A percentile compares a stretch with the other conserved stretches of the same genome.
Conservation (phyloP, 2,797 vertebrate genomes). For the Enteromius afrohamiltoni region DNA sequence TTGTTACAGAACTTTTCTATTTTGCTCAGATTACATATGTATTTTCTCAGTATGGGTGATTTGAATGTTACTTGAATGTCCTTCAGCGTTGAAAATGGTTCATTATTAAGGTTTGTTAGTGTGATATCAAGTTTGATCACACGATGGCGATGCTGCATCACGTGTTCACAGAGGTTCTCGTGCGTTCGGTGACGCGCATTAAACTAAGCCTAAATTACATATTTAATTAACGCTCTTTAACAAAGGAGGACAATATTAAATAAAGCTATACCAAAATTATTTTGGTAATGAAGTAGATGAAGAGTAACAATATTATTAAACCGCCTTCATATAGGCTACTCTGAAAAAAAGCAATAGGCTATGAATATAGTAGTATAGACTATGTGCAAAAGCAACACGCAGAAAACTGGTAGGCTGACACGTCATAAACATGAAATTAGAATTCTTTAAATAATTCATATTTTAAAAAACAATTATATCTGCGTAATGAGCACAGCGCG, state of each 20-base stretch:
- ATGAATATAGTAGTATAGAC: background rate
- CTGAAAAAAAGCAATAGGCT: background rate
- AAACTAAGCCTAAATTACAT: background rate
- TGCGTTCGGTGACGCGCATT: background rate
- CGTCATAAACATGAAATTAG: background rate
- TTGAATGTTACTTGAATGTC: background rate
- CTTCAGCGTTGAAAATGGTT: background rate
- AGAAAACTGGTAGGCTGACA: background rate
- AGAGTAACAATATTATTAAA: background rate
- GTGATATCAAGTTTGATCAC: conserved; percentile 1
- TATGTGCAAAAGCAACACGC: background rate
- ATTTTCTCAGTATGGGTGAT: background rate
- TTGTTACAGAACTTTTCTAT: too few relatives aligned
- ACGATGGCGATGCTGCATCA: conserved; percentile 49
- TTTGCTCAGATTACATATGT: too few relatives aligned
- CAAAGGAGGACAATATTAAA: background rate
- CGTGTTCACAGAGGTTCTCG: background rate
- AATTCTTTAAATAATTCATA: background rate
- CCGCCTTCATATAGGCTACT: background rate
- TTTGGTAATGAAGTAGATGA: background rate
- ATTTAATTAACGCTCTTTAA: background rate
- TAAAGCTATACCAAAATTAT: background rate
- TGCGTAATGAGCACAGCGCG: background rate
- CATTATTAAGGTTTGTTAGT: background rate
- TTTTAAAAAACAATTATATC: background rate